A percentile compares a stretch with the other conserved stretches of the same genome.
Conservation (phyloP, 2,797 vertebrate species). For the Pitangus sulphuratus region DNA sequence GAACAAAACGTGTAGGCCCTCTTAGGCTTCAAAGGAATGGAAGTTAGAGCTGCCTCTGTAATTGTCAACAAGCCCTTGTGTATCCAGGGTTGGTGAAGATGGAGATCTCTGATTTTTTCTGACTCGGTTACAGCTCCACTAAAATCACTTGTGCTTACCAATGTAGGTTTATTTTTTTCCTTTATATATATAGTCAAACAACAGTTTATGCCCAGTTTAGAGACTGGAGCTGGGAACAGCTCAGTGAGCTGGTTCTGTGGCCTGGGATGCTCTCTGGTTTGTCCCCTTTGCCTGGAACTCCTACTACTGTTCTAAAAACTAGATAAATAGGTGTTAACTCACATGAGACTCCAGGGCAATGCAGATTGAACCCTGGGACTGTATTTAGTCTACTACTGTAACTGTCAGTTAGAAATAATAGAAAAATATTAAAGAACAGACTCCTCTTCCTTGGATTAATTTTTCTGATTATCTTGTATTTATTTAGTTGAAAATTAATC, state of each 20-base stretch:
- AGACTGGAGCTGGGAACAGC: not conserved
- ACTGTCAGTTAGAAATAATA: not conserved
- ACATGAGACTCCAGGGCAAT: not conserved
- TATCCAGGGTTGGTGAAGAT: not conserved
- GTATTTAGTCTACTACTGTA: no score
- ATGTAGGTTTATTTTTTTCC: not conserved
- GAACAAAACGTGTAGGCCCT: not conserved
- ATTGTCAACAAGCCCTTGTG: not conserved
- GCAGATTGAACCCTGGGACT: not conserved
- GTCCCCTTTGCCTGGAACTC: not conserved
- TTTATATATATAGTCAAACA: not conserved
- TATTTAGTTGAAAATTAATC: not conserved
- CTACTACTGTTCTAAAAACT: not conserved
- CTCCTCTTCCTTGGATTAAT: not conserved
- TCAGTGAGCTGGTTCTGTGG: not conserved
- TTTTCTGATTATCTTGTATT: not conserved
- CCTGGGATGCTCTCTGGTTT: not conserved
- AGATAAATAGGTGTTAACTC: not conserved
- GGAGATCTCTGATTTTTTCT: not conserved
- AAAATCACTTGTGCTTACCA: not conserved
- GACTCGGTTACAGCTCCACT: not conserved
- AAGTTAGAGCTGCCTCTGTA: not conserved
- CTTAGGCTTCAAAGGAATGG: not conserved
- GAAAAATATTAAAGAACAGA: not conserved
- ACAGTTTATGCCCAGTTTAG: fast-evolving